These are phyloP conservation scores for Phoenicopterus ruber DNA, from an alignment of 2,113 vertebrate species.

Conservation along the genomic window DNA sequence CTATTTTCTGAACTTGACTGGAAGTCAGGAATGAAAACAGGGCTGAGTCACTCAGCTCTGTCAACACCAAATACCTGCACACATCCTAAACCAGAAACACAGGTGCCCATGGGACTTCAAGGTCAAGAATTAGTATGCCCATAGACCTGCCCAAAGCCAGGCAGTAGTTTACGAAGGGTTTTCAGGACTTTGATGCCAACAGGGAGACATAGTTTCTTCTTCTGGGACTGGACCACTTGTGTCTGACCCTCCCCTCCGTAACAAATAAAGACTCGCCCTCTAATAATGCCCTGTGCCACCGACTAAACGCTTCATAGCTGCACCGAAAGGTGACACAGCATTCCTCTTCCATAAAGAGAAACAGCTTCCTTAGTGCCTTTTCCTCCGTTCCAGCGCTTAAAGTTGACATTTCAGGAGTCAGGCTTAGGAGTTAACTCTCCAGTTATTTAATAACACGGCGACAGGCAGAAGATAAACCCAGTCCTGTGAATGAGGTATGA, in stretches of 20 bases:
- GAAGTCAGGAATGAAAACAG: neutral
- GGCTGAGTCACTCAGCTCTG: neutral
- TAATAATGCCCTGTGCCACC: neutral
- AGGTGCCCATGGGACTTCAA: neutral
- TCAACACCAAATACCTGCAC: neutral
- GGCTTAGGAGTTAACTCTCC: neutral
- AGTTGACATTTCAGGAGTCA: neutral
- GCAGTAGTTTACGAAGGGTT: neutral
- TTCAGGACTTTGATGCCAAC: neutral
- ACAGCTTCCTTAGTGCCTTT: neutral
- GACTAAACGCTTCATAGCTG: neutral
- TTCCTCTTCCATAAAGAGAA: neutral
- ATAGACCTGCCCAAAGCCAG: neutral
- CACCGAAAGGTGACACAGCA: neutral
- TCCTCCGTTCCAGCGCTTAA: neutral
- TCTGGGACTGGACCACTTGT: neutral
- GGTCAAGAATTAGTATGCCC: neutral
- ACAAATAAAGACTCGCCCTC: neutral
- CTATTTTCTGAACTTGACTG: neutral
- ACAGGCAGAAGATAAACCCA: neutral
- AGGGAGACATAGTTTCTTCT: neutral
- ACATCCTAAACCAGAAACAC: neutral
- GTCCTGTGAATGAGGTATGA: neutral
- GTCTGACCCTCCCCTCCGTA: neutral
- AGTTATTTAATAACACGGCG: neutral